These are phyloP conservation scores for Pachyseris speciosa DNA, from an alignment of 64 coral and sea anemone species.

Conservation along the genomic window DNA sequence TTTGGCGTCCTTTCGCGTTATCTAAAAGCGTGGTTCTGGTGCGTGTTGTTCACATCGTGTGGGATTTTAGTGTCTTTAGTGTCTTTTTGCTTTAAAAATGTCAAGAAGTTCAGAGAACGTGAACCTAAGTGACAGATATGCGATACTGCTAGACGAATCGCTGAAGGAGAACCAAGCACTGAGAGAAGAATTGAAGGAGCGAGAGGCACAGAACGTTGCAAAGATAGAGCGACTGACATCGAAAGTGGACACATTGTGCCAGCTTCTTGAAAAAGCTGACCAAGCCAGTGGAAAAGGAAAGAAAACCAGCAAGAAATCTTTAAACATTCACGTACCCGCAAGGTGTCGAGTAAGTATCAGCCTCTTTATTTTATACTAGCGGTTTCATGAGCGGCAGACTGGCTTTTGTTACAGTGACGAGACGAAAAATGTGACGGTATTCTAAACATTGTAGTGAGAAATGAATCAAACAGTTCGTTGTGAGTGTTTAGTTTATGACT, in stretches of 20 bases:
- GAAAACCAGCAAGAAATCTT: neutral
- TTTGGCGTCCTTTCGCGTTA: neutral
- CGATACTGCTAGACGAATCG: neutral
- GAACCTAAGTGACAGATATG: neutral
- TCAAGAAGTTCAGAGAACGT: neutral
- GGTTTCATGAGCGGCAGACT: no score
- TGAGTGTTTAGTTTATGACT: no score
- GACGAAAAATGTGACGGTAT: neutral
- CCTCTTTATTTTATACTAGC: neutral
- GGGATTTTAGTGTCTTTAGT: neutral
- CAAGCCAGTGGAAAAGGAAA: neutral
- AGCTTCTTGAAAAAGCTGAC: neutral
- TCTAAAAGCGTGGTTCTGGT: no score
- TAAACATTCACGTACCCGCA: neutral
- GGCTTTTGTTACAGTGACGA: no score
- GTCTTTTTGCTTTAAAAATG: neutral
- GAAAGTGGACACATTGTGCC: neutral
- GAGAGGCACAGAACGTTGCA: neutral
- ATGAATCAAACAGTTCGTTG: no score
- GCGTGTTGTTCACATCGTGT: neutral
- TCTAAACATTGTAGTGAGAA: no score
- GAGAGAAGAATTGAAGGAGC: neutral
- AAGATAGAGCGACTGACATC: neutral
- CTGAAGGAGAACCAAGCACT: neutral
- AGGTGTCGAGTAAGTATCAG: neutral